Conservation (phyloP, 2,797 vertebrate genomes). For the Coluber constrictor region DNA sequence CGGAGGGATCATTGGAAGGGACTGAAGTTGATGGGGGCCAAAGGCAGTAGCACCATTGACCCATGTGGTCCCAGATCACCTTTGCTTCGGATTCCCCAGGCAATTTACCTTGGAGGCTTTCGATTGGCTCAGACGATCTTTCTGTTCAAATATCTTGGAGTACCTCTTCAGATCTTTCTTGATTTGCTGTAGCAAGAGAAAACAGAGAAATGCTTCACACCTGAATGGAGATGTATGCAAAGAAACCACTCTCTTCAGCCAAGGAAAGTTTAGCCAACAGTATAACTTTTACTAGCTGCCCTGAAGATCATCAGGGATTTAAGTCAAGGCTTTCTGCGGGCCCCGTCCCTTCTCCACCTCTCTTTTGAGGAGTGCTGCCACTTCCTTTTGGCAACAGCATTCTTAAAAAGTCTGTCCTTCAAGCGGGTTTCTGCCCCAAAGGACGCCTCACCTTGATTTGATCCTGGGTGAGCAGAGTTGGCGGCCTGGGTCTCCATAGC, state of each 20-base stretch:
- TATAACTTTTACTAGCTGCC: neutral
- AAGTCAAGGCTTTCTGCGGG: neutral
- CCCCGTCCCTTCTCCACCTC: neutral
- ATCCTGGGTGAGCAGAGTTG: conserved; percentile 83
- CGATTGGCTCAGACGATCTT: conserved; percentile 96
- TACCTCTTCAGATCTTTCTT: conserved; percentile 99
- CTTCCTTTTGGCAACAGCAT: neutral
- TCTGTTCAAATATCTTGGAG: conserved; percentile 99
- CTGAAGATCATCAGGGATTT: neutral
- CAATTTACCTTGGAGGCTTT: conserved; percentile 94
- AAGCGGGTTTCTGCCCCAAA: neutral
- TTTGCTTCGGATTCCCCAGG: neutral
- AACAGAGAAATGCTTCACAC: neutral
- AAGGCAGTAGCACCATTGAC: too few relatives aligned
- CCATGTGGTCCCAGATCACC: fast-evolving
- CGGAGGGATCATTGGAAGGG: neutral
- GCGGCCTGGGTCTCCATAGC: conserved; percentile 92
- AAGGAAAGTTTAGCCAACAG: neutral
- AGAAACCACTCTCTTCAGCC: neutral
- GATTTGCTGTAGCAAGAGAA: conserved; percentile 79
- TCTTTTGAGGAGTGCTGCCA: neutral
- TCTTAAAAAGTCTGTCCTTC: neutral
- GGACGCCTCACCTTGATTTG: conserved; percentile 80
- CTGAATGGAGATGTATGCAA: neutral
- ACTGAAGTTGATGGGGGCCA: neutral